These are phyloP conservation scores for Alviniconcha marisindica DNA, from an alignment of 1,140 invertebrate species.

Conservation along the genomic window DNA sequence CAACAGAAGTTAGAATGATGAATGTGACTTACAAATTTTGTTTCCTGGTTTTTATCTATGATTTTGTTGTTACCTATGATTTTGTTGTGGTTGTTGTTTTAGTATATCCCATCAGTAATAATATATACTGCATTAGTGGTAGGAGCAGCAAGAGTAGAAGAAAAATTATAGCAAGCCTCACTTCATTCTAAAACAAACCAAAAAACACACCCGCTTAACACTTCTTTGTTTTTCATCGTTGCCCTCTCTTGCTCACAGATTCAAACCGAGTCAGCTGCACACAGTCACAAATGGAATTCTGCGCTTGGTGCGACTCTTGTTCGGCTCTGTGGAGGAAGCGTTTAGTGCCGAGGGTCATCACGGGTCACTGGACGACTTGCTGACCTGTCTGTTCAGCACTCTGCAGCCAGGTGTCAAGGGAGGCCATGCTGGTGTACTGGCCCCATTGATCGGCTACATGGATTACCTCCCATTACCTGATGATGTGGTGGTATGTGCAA, in stretches of 20 bases:
- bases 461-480: conserved; percentile 44
- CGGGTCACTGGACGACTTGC: conserved; percentile 37
- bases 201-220: not conserved
- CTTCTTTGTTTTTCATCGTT: not conserved
- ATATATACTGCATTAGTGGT: too few species aligned
- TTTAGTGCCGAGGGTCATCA: conserved; percentile 37
- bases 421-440: not conserved
- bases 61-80: too few species aligned
- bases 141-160: too few species aligned
- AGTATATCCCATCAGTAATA: too few species aligned
- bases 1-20: conserved; percentile 8
- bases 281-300: conserved; percentile 48
- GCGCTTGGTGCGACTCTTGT: conserved; percentile 55
- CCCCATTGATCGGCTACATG: conserved; percentile 26
- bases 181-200: too few species aligned
- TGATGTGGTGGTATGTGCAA: conserved; percentile 48
- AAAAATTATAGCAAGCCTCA: too few species aligned
- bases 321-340: conserved; percentile 52
- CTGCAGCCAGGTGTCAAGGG: conserved; percentile 2
- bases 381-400: conserved; percentile 14
- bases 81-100: too few species aligned
- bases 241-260: conserved; percentile 33
- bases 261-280: conserved; percentile 40
- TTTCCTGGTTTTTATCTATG: too few species aligned
- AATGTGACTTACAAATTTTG: too few species aligned